These are phyloP conservation scores for Drosophila miranda DNA, from an alignment of 1,140 invertebrate genomes.

Conservation along the genomic window DNA sequence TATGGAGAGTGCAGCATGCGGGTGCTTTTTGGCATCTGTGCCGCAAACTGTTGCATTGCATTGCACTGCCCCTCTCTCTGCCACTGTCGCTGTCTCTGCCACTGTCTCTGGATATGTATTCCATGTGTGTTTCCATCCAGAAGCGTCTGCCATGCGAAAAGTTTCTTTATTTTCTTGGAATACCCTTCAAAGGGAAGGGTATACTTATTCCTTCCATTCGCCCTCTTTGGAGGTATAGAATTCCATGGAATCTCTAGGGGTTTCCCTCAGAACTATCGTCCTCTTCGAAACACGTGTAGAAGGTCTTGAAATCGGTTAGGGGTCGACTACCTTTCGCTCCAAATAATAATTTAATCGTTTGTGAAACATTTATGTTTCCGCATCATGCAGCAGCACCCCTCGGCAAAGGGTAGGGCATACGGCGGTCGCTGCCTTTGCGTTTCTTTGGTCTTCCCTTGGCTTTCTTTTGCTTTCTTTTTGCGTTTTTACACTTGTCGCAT, in stretches of 20 bases:
- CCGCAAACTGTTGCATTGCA: conserved; percentile 66
- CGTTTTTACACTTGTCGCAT: conserved; percentile 46
- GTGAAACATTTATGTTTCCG: too few relatives aligned
- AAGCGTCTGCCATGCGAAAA: conserved; percentile 23
- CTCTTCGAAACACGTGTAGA: too few relatives aligned
- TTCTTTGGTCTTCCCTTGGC: not conserved
- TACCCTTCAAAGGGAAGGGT: conserved; percentile 1
- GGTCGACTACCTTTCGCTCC: too few relatives aligned
- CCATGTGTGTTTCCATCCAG: conserved; percentile 14
- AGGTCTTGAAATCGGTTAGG: too few relatives aligned
- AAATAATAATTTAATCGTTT: too few relatives aligned
- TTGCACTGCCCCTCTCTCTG: too few relatives aligned
- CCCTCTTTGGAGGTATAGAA: too few relatives aligned
- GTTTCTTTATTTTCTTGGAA: conserved; percentile 12
- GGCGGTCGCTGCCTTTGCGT: conserved; percentile 1
- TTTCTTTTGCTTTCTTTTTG: conserved; percentile 16
- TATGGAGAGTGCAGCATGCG: conserved; percentile 28
- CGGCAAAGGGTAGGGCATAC: too few relatives aligned
- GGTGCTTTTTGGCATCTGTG: conserved; percentile 53
- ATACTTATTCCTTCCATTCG: not conserved
- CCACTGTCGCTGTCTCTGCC: too few relatives aligned
- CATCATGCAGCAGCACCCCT: too few relatives aligned
- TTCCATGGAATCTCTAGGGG: not conserved
- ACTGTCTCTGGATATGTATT: conserved; percentile 3
- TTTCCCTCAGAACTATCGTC: too few relatives aligned